Evolutionary conservation across 2,113 vertebrate genomes (phyloP), one percentile per base, ranked within the genome.

Genomic region (Coturnix japonica): DNA sequence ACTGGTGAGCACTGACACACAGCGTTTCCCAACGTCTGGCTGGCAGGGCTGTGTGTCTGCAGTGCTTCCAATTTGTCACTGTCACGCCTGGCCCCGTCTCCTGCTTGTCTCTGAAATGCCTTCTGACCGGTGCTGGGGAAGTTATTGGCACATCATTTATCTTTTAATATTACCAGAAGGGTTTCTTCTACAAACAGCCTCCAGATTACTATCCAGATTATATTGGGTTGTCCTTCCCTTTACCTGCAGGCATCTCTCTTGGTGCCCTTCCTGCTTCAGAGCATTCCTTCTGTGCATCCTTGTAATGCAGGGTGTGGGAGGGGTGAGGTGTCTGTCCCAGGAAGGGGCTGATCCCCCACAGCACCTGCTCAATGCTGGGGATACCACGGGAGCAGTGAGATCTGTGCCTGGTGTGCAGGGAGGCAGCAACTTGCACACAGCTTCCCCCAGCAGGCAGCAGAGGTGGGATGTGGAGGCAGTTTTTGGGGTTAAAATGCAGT

Each of bases 1-100:
- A 79, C 94, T 77, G 94, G 94, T 57, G 91, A 86, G 67, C 20
- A 94, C 95, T 94, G 97, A 94, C 96, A 96, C 93, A 66, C 8
- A 65, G 94, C 90, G 37, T 90, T 86, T 92, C 95, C 75, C 65
- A 16, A n/a, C 69, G 79, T 9, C 94, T 84, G 41, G 8, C n/a
- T 44, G 85, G 41, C 94, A 96, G 95, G 94, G 95, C 81, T 33
- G 6, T 7, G 47, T 70, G 93, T 83, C 94, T 96, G 94, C 87
- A 15, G 95, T 78, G 51, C 73, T 81, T 33, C 87, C 77, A 44
- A 93, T 96, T 91, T 69, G 94, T 95, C 96, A 92, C 89, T 95
- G 94, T 93, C 95, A 81, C 56, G 44, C 7, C 81, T 6, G 56
- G 87, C 75, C 81, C 71, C 71, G 22, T 94, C 74, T 79, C 82